A percentile compares a stretch with the other conserved stretches of the same genome.
Conservation (phyloP, 2,888 invertebrate genomes). For the Eumerus sabulonum region DNA sequence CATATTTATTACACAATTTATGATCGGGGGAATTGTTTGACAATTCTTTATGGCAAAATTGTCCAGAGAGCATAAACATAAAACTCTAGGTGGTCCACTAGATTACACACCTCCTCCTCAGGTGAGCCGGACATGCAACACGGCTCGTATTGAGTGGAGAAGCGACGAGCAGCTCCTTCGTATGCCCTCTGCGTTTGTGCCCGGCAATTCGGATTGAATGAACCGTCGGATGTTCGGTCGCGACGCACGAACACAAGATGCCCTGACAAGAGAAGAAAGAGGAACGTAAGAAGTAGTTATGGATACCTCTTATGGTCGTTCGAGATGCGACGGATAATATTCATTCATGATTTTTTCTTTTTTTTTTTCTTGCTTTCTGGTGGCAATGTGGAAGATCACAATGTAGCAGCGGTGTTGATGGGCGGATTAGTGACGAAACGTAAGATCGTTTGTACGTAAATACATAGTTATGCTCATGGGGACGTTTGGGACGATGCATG, state of each 20-base stretch:
- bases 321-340: slow-evolving; percentile 45
- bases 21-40: slow-evolving; percentile 70
- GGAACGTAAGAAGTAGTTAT: slow-evolving; percentile 51
- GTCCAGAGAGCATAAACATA: slow-evolving; percentile 71
- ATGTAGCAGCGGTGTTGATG: slow-evolving; percentile 53
- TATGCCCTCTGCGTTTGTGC: slow-evolving; percentile 13
- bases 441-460: neutral
- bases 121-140: slow-evolving; percentile 64
- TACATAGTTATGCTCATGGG: too few relatives aligned
- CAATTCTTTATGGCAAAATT: slow-evolving; percentile 71
- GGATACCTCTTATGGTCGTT: slow-evolving; percentile 39
- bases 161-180: neutral
- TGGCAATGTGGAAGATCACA: slow-evolving; percentile 18
- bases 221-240: slow-evolving; percentile 37
- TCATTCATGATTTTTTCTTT: slow-evolving; percentile 58
- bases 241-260: slow-evolving; percentile 1
- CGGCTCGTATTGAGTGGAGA: slow-evolving; percentile 38
- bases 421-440: slow-evolving; percentile 53
- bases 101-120: slow-evolving; percentile 68
- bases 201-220: slow-evolving; percentile 27
- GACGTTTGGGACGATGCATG: neutral
- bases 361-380: slow-evolving; percentile 6
- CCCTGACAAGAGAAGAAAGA: neutral
- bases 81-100: slow-evolving; percentile 71
- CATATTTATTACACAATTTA: slow-evolving; percentile 71